Percentiles rank a stretch among this genome's conserved stretches.
These are phyloP conservation scores for Leptura quadrifasciata DNA, from an alignment of 2,888 invertebrate genomes.

Conservation along the genomic window DNA sequence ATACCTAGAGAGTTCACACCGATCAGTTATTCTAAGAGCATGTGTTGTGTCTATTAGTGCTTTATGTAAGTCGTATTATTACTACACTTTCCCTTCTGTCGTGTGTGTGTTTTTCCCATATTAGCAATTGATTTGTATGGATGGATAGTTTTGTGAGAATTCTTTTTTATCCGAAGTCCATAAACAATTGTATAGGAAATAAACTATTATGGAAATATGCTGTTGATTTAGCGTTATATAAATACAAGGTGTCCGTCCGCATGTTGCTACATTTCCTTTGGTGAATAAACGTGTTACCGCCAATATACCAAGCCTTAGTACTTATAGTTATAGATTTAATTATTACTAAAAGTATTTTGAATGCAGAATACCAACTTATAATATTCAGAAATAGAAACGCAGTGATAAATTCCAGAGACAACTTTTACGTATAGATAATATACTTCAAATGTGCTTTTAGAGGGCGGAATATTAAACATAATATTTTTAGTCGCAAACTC, in stretches of 20 bases:
- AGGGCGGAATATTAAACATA: no score
- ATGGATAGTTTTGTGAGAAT: neutral
- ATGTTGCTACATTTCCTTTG: neutral
- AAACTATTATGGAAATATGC: neutral
- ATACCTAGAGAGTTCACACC: constrained; percentile 25
- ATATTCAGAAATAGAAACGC: no score
- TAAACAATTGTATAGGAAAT: neutral
- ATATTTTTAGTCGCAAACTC: no score
- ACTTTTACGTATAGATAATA: no score
- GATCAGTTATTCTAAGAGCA: constrained; percentile 19
- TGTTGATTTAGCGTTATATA: neutral
- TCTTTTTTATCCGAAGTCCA: neutral
- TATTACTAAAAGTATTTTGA: no score
- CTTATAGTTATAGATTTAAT: no score
- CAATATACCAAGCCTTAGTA: no score
- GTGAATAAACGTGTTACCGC: no score
- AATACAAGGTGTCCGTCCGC: neutral
- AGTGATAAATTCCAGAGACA: no score
- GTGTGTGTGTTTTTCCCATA: constrained; percentile 4
- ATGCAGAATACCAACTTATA: no score
- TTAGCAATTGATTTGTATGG: constrained; percentile 7
- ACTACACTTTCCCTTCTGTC: constrained; percentile 20
- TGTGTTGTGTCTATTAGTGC: neutral
- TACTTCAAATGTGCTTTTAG: no score
- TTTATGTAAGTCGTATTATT: constrained; percentile 7